These are phyloP conservation scores for Macrotrachela quadricornifera DNA, from an alignment of 1,140 invertebrate genomes.

Conservation along the genomic window DNA sequence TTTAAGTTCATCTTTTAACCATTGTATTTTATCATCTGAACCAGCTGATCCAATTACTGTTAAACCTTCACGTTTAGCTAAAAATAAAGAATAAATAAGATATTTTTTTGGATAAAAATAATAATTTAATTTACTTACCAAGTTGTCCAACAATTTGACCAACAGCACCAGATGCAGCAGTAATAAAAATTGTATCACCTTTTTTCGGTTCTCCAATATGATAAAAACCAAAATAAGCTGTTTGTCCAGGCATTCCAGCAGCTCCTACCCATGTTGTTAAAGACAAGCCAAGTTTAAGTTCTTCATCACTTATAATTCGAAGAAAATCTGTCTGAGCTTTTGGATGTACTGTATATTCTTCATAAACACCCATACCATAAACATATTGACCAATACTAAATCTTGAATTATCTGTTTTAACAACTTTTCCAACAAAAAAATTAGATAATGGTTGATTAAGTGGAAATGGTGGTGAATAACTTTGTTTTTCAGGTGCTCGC, in stretches of 20 bases:
- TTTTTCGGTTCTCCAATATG: constrained; percentile 43
- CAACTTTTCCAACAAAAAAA: too few species aligned
- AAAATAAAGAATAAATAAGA: constrained; percentile 10
- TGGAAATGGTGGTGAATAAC: too few species aligned
- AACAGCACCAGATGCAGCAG: constrained; percentile 37
- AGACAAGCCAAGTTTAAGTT: too few species aligned
- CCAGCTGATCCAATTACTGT: constrained; percentile 45
- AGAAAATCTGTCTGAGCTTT: too few species aligned
- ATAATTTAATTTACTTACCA: constrained; percentile 34
- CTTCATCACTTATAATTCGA: too few species aligned
- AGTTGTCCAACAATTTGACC: constrained; percentile 50
- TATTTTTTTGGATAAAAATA: neutral
- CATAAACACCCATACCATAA: too few species aligned
- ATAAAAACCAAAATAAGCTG: constrained; percentile 47
- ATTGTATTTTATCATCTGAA: constrained; percentile 42
- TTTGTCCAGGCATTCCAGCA: constrained; percentile 13
- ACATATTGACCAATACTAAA: too few species aligned
- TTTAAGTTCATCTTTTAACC: constrained; percentile 38
- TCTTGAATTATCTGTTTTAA: too few species aligned
- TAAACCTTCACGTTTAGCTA: constrained; percentile 40
- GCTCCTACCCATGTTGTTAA: too few species aligned
- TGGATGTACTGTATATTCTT: too few species aligned
- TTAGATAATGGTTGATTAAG: too few species aligned
- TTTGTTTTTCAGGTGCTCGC: too few species aligned
- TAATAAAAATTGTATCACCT: constrained; percentile 45